phyloP scores from a whole-genome alignment of 92 coral and sea anemone genomes.

The Actinernus sp. region DNA sequence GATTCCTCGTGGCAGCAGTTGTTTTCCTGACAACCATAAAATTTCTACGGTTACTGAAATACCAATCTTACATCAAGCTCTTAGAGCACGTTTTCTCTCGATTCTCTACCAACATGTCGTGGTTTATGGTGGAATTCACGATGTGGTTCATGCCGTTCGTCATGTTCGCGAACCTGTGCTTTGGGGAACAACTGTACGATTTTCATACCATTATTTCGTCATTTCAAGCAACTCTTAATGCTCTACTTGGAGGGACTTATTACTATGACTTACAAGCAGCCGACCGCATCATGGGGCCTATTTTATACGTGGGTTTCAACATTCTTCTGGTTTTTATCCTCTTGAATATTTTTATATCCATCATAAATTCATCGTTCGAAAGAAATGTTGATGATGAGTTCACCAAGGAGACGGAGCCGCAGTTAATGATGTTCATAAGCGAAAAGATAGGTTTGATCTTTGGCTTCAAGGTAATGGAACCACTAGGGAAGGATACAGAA shows the following conservation, averaged over 20 bases:
- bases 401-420: conserved; percentile 71
- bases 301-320: conserved; percentile 56
- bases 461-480: conserved; percentile 45
- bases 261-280: conserved; percentile 50
- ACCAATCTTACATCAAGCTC: conserved; percentile 71
- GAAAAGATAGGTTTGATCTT: conserved; percentile 41
- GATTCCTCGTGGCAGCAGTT: conserved; percentile 59
- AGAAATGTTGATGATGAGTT: conserved; percentile 28
- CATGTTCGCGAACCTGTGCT: conserved; percentile 34
- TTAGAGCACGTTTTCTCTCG: conserved; percentile 64
- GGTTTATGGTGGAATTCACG: conserved; percentile 65
- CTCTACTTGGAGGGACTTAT: conserved; percentile 69
- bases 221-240: conserved; percentile 65
- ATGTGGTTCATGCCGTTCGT: conserved; percentile 79
- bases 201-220: conserved; percentile 61
- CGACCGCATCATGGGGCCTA: conserved; percentile 70
- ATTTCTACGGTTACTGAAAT: conserved; percentile 66
- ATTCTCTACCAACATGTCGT: conserved; percentile 56
- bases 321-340: conserved; percentile 71
- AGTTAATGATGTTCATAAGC: conserved; percentile 61
- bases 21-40: conserved; percentile 82
- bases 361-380: conserved; percentile 70
- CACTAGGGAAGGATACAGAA: not conserved
- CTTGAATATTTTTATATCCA: conserved; percentile 76
- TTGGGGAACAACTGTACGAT: conserved; percentile 68